Conservation (phyloP, 30 jellyfish, hydroid and myxozoan genomes). For the Hydra vulgaris region DNA sequence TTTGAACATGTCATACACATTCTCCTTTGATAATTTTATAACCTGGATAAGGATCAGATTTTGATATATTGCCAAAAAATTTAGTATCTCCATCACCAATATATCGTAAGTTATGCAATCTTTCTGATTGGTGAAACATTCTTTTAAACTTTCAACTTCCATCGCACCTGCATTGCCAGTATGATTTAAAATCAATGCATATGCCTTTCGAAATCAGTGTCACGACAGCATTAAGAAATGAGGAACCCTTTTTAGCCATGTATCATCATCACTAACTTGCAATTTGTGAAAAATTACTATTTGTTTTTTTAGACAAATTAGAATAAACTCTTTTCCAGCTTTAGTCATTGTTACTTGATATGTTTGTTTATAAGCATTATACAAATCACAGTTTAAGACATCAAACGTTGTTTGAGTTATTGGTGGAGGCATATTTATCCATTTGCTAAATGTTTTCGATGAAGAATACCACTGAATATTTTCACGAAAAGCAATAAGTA, state of each 20-base stretch:
- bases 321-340: background rate
- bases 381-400: background rate
- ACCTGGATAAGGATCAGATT: constrained; percentile 10
- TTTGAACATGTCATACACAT: background rate
- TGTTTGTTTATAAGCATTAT: constrained; percentile 2
- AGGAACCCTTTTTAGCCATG: constrained; percentile 5
- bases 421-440: constrained; percentile 36
- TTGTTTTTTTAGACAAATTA: too few relatives aligned
- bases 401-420: background rate
- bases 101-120: constrained; percentile 14
- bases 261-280: background rate
- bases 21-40: constrained; percentile 3
- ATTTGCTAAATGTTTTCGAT: constrained; percentile 17
- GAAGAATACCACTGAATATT: too few relatives aligned
- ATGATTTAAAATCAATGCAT: constrained; percentile 27
- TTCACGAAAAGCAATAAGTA: constrained; percentile 24
- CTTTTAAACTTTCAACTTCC: constrained; percentile 35
- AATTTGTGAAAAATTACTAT: background rate
- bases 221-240: constrained; percentile 7
- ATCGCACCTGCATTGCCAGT: constrained; percentile 43
- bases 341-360: background rate
- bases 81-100: constrained; percentile 41
- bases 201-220: constrained; percentile 23
- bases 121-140: constrained; percentile 6
- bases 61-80: background rate